These are phyloP conservation scores for Drosophila buzzatii DNA, from an alignment of 2,888 invertebrate genomes.

Conservation along the genomic window DNA sequence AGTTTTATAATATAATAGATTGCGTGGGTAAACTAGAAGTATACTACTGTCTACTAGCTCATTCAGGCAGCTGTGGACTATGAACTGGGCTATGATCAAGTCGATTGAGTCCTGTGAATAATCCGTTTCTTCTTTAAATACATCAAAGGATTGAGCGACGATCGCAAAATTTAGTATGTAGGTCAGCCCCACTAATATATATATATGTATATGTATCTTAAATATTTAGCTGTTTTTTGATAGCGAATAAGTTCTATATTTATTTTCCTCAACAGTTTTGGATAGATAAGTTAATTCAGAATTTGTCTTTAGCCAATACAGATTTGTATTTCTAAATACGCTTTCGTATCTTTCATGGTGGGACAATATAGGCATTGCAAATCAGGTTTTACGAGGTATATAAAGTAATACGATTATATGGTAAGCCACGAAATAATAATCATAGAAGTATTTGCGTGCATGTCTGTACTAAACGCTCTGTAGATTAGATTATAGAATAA, in stretches of 20 bases:
- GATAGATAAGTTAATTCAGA: not conserved
- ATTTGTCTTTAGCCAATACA: not conserved
- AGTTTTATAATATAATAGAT: not conserved
- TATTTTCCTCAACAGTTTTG: too few relatives aligned
- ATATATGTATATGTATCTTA: too few relatives aligned
- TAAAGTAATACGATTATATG: not conserved
- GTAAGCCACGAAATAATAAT: not conserved
- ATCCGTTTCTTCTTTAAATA: too few relatives aligned
- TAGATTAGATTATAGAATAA: constrained; percentile 7
- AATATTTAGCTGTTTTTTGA: too few relatives aligned
- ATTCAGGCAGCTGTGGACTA: not conserved
- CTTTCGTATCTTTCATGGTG: not conserved
- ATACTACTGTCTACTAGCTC: not conserved
- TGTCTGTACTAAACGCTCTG: too few relatives aligned
- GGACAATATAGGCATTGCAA: not conserved
- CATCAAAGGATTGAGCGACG: not conserved
- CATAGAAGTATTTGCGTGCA: not conserved
- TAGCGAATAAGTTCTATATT: too few relatives aligned
- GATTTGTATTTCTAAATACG: too few relatives aligned
- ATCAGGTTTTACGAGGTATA: constrained; percentile 1
- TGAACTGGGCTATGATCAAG: not conserved
- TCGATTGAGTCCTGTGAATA: not conserved
- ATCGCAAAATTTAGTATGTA: not conserved
- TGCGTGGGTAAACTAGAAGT: not conserved
- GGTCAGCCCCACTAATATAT: too few relatives aligned